Base-by-base conservation (phyloP, 1,140 invertebrate genomes). In the Drosophila watanabei region DNA sequence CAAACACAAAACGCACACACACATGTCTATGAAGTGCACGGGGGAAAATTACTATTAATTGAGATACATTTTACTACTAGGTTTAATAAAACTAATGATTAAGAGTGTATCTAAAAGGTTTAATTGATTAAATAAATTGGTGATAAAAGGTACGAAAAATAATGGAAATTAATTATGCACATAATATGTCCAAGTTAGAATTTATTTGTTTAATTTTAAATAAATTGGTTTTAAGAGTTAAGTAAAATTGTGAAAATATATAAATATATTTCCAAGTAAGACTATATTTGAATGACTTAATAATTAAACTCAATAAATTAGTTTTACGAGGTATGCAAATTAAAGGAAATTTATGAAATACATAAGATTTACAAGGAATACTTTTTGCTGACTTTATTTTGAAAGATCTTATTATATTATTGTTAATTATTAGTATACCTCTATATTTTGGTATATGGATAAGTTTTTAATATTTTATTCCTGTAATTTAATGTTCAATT, bases 1-100 rank as follows among this genome's bases (percentile, higher is more conserved):
- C 58, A 46, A 65, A 63, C 48, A 65, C 52, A 63, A 46, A 65
- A 60, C 48, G 61, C 48, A 66, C 18, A 61, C 18, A 61, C n/a
- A 62, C 20, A 48, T 54, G 39, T 43, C 46, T 56, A 45, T 46
- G n/a, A 11, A 32, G 9, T 68, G 11, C 48, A 70, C 62, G 33
- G 39, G 2, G 30, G 13, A 52, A 68, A 68, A n/a, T 5, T n/a
- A 32, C 5, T 5, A 48, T 11, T 51, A 0, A 5, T 11, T 16
- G 3, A 18, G 16, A 5, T 49, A 1, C 4, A 16, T 16, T 49
- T 28, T n/a, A 30, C 7, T 28, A 16, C 7, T n/a, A 28, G 4
- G 0, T 24, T 5, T n/a, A 51, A 0, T 0, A 16, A 16, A n/a
- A 8, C 4, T 51, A 6, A 51, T 30, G 2, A 33, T 13, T 10